These are phyloP conservation scores for Drosophila niveifrons DNA, from an alignment of 2,888 invertebrate species.

Conservation along the genomic window DNA sequence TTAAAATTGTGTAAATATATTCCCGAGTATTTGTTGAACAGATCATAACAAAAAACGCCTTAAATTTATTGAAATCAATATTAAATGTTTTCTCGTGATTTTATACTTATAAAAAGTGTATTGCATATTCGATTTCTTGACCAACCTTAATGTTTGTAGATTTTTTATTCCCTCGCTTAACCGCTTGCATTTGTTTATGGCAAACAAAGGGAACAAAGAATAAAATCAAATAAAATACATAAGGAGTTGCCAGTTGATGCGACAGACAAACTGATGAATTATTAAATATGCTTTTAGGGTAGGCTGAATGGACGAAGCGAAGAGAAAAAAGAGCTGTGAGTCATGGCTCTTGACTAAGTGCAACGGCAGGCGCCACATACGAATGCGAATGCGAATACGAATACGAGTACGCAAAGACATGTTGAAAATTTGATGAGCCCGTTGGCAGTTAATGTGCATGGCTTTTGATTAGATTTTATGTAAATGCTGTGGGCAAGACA, in stretches of 20 bases:
- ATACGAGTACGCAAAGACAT: constrained; percentile 43
- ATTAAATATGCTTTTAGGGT: constrained; percentile 75
- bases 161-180: constrained; percentile 9
- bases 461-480: constrained; percentile 80
- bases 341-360: constrained; percentile 48
- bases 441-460: constrained; percentile 72
- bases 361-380: constrained; percentile 30
- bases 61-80: not conserved
- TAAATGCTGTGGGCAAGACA: constrained; percentile 69
- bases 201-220: constrained; percentile 17
- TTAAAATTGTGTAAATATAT: constrained; percentile 1
- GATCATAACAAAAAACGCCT: not conserved
- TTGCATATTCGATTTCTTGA: not conserved
- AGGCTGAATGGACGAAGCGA: constrained; percentile 13
- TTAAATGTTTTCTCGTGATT: not conserved
- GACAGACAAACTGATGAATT: constrained; percentile 65
- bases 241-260: constrained; percentile 54
- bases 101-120: not conserved
- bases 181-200: constrained; percentile 27
- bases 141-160: not conserved
- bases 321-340: constrained; percentile 7
- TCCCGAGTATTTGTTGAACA: constrained; percentile 1
- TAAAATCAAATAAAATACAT: constrained; percentile 41
- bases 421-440: constrained; percentile 74
- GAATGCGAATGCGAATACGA: constrained; percentile 11